A percentile compares a stretch with the other conserved stretches of the same genome.
Evolutionary conservation across 2,113 vertebrate species (phyloP).

Genomic region (Ciconia stormi): DNA sequence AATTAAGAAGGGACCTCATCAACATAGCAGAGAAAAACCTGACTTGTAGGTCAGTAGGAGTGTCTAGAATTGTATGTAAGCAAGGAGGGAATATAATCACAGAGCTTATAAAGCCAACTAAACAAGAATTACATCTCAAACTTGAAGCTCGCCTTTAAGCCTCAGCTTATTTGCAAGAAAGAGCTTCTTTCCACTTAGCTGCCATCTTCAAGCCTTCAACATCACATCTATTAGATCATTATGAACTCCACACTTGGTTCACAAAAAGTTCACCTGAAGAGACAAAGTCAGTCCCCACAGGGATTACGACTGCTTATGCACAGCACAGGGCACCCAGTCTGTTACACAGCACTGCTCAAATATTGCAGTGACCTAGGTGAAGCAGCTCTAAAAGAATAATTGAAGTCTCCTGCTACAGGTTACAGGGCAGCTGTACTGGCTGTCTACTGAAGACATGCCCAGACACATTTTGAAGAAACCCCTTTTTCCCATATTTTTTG

Average conservation of each 20-base stretch:
- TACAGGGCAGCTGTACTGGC: rapidly evolving
- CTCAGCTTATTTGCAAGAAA: not conserved
- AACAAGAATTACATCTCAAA: not conserved
- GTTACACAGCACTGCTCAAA: too few species aligned
- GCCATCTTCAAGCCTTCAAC: not conserved
- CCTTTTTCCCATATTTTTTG: rapidly evolving
- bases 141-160: not conserved
- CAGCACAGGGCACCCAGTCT: not conserved
- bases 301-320: rapidly evolving
- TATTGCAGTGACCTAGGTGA: rapidly evolving
- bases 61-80: not conserved
- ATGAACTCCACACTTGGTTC: not conserved
- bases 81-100: not conserved
- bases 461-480: rapidly evolving
- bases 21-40: not conserved
- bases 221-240: rapidly evolving
- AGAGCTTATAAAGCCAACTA: not conserved
- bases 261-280: not conserved
- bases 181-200: not conserved
- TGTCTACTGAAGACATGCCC: not conserved
- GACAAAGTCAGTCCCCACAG: too few species aligned
- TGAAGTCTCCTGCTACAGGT: rapidly evolving
- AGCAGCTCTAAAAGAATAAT: rapidly evolving
- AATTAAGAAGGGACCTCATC: not conserved
- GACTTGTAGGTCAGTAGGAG: not conserved